Evolutionary conservation across 2,888 invertebrate genomes (phyloP), one percentile per base, ranked within the genome.

Genomic region (Sinohyriopsis cumingii): DNA sequence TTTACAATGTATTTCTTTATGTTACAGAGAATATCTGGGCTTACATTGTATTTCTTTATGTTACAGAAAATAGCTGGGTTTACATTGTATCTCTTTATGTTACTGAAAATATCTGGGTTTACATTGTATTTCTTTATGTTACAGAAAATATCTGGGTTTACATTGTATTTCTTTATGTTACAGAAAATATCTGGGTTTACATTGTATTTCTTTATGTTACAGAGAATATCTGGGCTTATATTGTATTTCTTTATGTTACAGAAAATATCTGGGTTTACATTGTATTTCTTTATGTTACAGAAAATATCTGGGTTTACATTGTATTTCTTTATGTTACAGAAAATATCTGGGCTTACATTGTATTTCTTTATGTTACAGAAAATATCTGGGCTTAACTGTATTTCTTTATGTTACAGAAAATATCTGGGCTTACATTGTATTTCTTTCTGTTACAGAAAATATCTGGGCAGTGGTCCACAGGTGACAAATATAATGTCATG

Each of bases 401-500:
- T 45, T 45, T 45, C 3, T 3, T 89, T 83, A 92, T 71, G 82
- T 92, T 72, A 92, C 82, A 89, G 88, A 89, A 95, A 94, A 94
- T 94, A 45, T 72, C 78, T 45, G 45, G 45, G 45, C 93, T 28
- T 28, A 33, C 33, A 33, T 33, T 45, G 3, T 45, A 45, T 45
- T 45, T 45, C 3, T 3, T 89, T 83, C 92, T 71, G 82, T 92
- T 72, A 92, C 82, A 89, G 88, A 89, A 95, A 94, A 94, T 94
- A 45, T 72, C 78, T 45, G 45, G 45, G 45, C 93, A 95, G 85
- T 94, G 95, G 92, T 82, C 76, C 59, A 95, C 96, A 87, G 95
- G 93, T 82, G 92, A 91, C 82, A 93, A 93, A 88, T 89, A 95
- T 86, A 88, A 93, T 85, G 92, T 98, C 85, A 95, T 97, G 93